Conservation (phyloP, 2,888 invertebrate genomes). For the Diadegma fenestrale region DNA sequence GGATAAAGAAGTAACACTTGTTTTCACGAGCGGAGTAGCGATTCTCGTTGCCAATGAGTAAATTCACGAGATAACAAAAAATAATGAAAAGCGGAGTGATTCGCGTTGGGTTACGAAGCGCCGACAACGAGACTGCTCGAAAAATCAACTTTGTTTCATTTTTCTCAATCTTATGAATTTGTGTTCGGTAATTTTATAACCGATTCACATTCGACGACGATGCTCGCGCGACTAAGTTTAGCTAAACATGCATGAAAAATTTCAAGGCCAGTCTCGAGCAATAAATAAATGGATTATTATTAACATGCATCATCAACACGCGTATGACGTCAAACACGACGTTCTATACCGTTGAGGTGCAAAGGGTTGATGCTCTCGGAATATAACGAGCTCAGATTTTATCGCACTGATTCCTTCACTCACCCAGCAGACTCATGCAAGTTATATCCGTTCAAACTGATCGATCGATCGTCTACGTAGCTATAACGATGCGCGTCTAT, state of each 20-base stretch:
- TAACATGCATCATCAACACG: constrained; percentile 35
- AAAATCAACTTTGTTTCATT: neutral
- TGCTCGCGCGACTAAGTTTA: constrained; percentile 14
- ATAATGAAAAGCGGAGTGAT: constrained; percentile 12
- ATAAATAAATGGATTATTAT: constrained; percentile 64
- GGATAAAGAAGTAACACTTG: constrained; percentile 26
- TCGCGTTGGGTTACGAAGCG: neutral
- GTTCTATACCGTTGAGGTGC: neutral
- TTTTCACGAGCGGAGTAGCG: constrained; percentile 8
- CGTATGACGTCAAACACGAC: constrained; percentile 55
- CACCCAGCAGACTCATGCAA: constrained; percentile 28
- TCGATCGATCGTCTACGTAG: constrained; percentile 53
- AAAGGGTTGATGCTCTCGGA: constrained; percentile 48
- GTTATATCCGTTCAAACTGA: constrained; percentile 45
- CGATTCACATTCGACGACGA: neutral
- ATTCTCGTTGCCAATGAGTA: constrained; percentile 17
- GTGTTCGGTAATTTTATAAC: neutral
- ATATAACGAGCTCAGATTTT: constrained; percentile 60
- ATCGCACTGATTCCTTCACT: constrained; percentile 51
- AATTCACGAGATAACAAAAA: constrained; percentile 12
- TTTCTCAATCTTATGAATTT: neutral
- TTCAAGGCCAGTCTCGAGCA: constrained; percentile 35
- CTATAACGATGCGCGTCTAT: constrained; percentile 4
- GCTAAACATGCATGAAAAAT: constrained; percentile 12
- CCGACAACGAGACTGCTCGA: constrained; percentile 1